These are phyloP conservation scores for Syncerus caffer DNA, from an alignment of 2,797 vertebrate species.

Conservation along the genomic window DNA sequence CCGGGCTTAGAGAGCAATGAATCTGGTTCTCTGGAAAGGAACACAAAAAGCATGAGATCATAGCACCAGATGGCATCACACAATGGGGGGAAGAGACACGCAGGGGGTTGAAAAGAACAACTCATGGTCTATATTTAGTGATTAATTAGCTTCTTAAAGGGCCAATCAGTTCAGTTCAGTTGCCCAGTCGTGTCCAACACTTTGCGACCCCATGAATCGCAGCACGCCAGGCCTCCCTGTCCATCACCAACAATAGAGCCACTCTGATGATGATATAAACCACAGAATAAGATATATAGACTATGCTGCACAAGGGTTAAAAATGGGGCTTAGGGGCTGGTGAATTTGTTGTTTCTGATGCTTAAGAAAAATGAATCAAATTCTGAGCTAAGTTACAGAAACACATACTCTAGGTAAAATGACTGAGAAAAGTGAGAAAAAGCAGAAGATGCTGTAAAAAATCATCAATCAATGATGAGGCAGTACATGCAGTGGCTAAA, in stretches of 20 bases:
- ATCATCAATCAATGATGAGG: not conserved
- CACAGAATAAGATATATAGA: not conserved
- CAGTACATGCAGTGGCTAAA: not conserved
- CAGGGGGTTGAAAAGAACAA: slow-evolving; percentile 71
- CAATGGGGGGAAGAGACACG: slow-evolving; percentile 63
- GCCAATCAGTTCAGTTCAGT: slow-evolving; percentile 12
- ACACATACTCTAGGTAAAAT: not conserved
- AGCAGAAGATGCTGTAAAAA: not conserved
- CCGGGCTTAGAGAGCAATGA: slow-evolving; percentile 45
- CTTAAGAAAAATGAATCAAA: not conserved
- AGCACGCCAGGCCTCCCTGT: no score
- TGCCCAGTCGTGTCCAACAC: no score
- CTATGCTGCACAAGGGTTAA: not conserved
- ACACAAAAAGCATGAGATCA: slow-evolving; percentile 70
- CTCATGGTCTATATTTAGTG: slow-evolving; percentile 72
- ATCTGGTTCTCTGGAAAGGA: slow-evolving; percentile 60
- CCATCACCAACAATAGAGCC: not conserved
- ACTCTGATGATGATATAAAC: slow-evolving; percentile 31
- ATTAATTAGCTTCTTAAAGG: slow-evolving; percentile 74
- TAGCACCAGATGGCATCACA: slow-evolving; percentile 75
- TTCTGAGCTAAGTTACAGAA: slow-evolving; percentile 16
- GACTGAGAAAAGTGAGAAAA: not conserved
- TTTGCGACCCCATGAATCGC: no score
- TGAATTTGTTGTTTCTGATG: not conserved
- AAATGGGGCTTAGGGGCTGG: not conserved